Evolutionary conservation across 2,888 invertebrate species (phyloP).

Genomic region (Andrena camellia): DNA sequence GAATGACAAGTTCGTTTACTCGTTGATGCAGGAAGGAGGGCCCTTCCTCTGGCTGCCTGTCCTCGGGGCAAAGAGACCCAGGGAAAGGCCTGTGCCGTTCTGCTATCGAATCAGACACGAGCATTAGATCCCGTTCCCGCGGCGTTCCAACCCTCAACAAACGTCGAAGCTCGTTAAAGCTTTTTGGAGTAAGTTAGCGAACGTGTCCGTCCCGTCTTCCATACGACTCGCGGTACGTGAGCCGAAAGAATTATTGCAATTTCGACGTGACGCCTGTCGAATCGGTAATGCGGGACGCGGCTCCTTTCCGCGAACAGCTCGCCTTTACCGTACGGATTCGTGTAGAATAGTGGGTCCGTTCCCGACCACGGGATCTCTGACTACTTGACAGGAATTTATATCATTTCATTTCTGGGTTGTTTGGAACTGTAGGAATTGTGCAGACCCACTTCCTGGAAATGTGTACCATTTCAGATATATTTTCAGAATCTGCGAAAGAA

Average conservation of each 20-base stretch:
- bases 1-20: slow-evolving; percentile 31
- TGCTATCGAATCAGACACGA: slow-evolving; percentile 58
- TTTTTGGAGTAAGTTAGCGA: slow-evolving; percentile 76
- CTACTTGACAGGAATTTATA: slow-evolving; percentile 35
- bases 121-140: slow-evolving; percentile 38
- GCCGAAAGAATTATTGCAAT: slow-evolving; percentile 83
- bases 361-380: not conserved
- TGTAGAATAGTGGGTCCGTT: slow-evolving; percentile 14
- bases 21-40: slow-evolving; percentile 24
- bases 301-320: slow-evolving; percentile 61
- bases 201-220: slow-evolving; percentile 45
- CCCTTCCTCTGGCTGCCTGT: slow-evolving; percentile 17
- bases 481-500: not conserved
- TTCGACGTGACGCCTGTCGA: slow-evolving; percentile 71
- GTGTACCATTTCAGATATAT: not conserved
- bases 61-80: slow-evolving; percentile 29
- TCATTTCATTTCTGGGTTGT: not conserved
- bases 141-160: slow-evolving; percentile 72
- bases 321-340: slow-evolving; percentile 52
- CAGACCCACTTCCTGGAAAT: not conserved
- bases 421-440: not conserved
- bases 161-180: slow-evolving; percentile 82
- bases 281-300: slow-evolving; percentile 60
- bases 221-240: slow-evolving; percentile 76
- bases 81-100: slow-evolving; percentile 22